Evolutionary conservation across 2,888 invertebrate species (phyloP), one percentile per base, ranked within the genome.

Genomic region (Caradrina kadenii): DNA sequence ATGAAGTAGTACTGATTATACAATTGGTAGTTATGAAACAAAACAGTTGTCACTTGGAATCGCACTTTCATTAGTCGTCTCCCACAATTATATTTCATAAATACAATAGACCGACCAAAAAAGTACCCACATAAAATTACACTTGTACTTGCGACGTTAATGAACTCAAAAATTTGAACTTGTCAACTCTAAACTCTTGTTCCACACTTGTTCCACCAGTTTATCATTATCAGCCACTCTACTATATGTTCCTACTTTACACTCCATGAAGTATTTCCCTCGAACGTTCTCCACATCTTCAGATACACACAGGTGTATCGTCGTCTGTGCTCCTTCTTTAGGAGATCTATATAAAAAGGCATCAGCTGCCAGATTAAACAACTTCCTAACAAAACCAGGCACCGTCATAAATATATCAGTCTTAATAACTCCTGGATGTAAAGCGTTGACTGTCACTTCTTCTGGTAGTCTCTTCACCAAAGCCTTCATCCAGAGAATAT

Each of bases 401-500:
- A 96, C 91, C 81, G 96, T 97, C 48, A 97, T 96, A 96, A 97
- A 98, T 62, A 98, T 98, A 31, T 97, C 97, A 0, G 97, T 97
- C 88, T 97, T 97, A 49, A 98, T 97, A 89, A 98, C 93, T 15
- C 99, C 99, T 0, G 98, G 99, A 92, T 98, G 98, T 60, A 98
- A 91, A 78, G 97, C 97, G 88, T 98, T 98, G 0, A 97, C 98
- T 0, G 97, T 98, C 0, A 98, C 97, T 5, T 97, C 97, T 15
- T 83, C 82, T 1, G 93, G 91, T 3, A 96, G 75, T 35, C 89
- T 86, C 52, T 90, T 92, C 0, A 92, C 90, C n/a, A 96, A 86
- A 7, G 94, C 95, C 61, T 92, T 94, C 15, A 90, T 89, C 90
- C 94, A 94, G 3, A 96, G 80, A 1, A 96, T 74, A 53, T 93